These are phyloP conservation scores for Zoroaster sp. DNA, from an alignment of 53 echinoderm and acorn worm species.

Conservation along the genomic window DNA sequence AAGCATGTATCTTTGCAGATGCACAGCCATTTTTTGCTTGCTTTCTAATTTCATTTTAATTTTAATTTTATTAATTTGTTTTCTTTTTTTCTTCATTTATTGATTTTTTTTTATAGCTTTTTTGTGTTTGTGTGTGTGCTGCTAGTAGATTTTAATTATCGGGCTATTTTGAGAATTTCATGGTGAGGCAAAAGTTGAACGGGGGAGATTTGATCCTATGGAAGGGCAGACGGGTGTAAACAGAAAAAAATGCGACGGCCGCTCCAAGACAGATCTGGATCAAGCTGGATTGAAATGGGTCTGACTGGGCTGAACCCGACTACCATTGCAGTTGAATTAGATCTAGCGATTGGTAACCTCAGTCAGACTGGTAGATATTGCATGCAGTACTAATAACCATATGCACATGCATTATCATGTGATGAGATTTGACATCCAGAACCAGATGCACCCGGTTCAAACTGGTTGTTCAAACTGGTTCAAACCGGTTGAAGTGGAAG, in stretches of 20 bases:
- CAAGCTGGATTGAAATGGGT: neutral
- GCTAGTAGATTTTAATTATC: neutral
- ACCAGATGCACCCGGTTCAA: neutral
- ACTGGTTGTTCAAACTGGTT: neutral
- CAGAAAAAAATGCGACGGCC: neutral
- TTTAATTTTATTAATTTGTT: neutral
- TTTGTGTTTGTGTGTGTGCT: neutral
- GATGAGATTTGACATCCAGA: neutral
- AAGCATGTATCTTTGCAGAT: too few species aligned
- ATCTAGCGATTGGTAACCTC: too few species aligned
- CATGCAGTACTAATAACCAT: too few species aligned
- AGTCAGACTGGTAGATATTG: too few species aligned
- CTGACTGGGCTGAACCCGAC: neutral
- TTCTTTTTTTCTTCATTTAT: neutral
- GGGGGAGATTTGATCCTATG: neutral
- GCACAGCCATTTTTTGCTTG: too few species aligned
- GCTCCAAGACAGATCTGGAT: neutral
- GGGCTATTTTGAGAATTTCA: constrained; percentile 38
- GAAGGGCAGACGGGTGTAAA: neutral
- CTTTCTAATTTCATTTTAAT: neutral
- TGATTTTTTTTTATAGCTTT: neutral
- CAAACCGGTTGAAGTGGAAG: too few species aligned
- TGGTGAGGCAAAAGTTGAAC: neutral
- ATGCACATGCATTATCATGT: too few species aligned
- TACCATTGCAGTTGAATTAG: neutral